Evolutionary conservation across 2,797 vertebrate species (phyloP).

Genomic region (Sarcophilus harrisii): DNA sequence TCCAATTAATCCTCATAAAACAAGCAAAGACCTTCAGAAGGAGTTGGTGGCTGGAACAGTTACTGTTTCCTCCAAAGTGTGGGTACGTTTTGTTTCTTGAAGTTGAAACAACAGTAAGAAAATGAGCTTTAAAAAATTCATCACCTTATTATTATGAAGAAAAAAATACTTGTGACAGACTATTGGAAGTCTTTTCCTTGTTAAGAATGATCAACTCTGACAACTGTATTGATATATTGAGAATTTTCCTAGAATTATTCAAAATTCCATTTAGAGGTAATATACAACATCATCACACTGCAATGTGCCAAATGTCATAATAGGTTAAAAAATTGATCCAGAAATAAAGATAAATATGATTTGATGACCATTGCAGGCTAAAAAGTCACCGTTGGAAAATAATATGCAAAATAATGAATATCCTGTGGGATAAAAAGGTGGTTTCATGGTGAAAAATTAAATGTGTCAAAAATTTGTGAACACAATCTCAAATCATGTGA

Average conservation of each 20-base stretch:
- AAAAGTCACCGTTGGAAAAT: neutral
- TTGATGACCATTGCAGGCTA: neutral
- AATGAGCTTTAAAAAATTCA: neutral
- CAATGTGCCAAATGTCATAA: neutral
- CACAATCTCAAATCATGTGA: neutral
- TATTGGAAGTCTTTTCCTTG: too few relatives aligned
- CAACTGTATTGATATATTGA: neutral
- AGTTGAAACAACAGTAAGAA: neutral
- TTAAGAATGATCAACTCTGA: too few relatives aligned
- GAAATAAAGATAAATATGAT: neutral
- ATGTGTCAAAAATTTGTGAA: neutral
- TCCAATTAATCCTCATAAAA: neutral
- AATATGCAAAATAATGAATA: neutral
- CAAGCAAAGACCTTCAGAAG: neutral
- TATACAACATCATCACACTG: neutral
- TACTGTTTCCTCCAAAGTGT: neutral
- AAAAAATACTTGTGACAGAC: neutral
- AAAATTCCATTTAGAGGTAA: neutral
- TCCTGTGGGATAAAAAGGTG: neutral
- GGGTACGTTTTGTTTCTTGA: neutral
- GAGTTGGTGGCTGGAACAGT: neutral
- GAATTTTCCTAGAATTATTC: neutral
- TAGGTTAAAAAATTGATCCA: neutral
- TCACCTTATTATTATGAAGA: neutral
- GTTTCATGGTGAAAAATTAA: neutral